These are phyloP conservation scores for Sparidentex hasta DNA, from an alignment of 2,797 vertebrate species.

Conservation along the genomic window DNA sequence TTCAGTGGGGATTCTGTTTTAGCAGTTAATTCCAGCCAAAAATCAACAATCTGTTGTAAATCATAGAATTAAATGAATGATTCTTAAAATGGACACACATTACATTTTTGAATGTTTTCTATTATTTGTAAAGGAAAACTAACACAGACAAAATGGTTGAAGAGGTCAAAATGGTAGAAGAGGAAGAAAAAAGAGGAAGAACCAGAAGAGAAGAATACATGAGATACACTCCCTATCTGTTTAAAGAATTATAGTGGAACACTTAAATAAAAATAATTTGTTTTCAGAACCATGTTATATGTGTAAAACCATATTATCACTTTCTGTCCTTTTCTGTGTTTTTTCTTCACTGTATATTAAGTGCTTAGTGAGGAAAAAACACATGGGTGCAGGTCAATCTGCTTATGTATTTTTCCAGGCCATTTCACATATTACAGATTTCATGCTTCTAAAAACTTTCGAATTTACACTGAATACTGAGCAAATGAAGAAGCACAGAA, in stretches of 20 bases:
- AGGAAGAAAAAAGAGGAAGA: conserved; percentile 6
- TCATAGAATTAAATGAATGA: background rate
- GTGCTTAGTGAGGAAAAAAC: background rate
- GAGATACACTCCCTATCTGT: background rate
- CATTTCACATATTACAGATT: background rate
- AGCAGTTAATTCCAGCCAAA: background rate
- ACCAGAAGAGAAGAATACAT: background rate
- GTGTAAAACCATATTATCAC: too few species aligned
- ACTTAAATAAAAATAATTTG: background rate
- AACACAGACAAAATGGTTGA: conserved; percentile 29
- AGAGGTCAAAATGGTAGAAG: conserved; percentile 40
- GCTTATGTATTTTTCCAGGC: background rate
- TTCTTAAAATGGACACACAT: background rate
- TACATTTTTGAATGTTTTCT: background rate
- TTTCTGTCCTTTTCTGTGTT: background rate
- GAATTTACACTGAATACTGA: background rate
- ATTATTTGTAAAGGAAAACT: background rate
- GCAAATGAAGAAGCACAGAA: background rate
- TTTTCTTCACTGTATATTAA: background rate
- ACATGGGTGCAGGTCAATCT: background rate
- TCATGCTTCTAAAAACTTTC: background rate
- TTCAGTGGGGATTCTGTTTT: background rate
- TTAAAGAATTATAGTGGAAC: background rate
- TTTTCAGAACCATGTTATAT: background rate
- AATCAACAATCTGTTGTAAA: background rate